Evolutionary conservation across 53 echinoderm and acorn worm species (phyloP).

Genomic region (Pentamera pediparva): DNA sequence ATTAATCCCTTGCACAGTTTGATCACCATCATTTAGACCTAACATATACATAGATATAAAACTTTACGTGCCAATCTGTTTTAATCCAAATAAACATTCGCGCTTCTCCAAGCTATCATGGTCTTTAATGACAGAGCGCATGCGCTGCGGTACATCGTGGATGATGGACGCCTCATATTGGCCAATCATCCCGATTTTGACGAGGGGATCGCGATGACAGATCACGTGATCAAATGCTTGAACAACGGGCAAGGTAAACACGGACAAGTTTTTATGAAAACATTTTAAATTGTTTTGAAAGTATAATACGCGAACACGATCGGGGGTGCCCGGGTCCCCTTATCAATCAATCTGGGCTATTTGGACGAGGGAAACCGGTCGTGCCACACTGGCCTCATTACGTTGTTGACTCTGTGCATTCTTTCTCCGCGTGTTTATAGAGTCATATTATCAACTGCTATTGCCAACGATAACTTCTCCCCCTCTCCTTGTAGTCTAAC

Average conservation of each 20-base stretch:
- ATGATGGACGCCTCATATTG: background rate
- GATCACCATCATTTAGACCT: too few species aligned
- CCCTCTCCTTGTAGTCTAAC: slow-evolving; percentile 22
- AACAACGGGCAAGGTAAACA: slow-evolving; percentile 19
- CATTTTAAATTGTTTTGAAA: slow-evolving; percentile 31
- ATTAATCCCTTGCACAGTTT: too few species aligned
- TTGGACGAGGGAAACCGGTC: slow-evolving; percentile 6
- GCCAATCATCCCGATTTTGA: background rate
- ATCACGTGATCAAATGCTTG: slow-evolving; percentile 23
- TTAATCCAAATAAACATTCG: slow-evolving; percentile 25
- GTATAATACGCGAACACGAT: too few species aligned
- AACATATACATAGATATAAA: too few species aligned
- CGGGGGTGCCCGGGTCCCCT: too few species aligned
- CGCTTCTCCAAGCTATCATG: background rate
- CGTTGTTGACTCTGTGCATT: slow-evolving; percentile 24
- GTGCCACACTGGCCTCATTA: slow-evolving; percentile 23
- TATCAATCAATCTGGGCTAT: slow-evolving; percentile 27
- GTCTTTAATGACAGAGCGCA: background rate
- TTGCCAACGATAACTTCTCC: slow-evolving; percentile 17
- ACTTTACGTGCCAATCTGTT: slow-evolving; percentile 21
- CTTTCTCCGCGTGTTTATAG: slow-evolving; percentile 22
- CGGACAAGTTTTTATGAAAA: slow-evolving; percentile 28
- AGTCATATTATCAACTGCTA: slow-evolving; percentile 33
- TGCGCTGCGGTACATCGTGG: background rate
- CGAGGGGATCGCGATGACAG: background rate